Percentiles rank a stretch among this genome's conserved stretches.
Evolutionary conservation across 2,113 vertebrate species (phyloP).

Genomic region (Entelurus aequoreus): DNA sequence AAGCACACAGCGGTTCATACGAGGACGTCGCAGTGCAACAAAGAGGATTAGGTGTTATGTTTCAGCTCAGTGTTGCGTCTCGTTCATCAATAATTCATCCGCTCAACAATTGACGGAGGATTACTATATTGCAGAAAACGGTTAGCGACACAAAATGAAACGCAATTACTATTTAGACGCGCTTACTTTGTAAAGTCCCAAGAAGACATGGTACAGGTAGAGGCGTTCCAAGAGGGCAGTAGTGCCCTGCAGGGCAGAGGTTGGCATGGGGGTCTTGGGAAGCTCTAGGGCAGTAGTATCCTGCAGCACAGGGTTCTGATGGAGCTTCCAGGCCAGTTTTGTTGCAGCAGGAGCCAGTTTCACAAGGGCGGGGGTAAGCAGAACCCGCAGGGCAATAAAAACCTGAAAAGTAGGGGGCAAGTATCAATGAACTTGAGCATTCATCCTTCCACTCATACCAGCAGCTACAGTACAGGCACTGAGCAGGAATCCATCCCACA

Average conservation of each 20-base stretch:
- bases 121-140: neutral
- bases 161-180: too few species aligned
- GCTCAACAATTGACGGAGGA: neutral
- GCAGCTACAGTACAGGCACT: too few species aligned
- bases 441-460: too few species aligned
- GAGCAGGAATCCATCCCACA: too few species aligned
- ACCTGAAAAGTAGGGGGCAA: conserved; percentile 55
- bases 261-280: conserved; percentile 54
- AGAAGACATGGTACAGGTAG: conserved; percentile 62
- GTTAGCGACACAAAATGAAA: neutral
- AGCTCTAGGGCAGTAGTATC: conserved; percentile 75
- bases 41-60: conserved; percentile 16
- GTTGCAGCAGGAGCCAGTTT: conserved; percentile 73
- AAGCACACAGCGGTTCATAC: conserved; percentile 27
- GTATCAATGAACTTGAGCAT: conserved; percentile 14
- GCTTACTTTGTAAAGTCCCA: conserved; percentile 68
- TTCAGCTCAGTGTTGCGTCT: conserved; percentile 15
- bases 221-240: conserved; percentile 76
- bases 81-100: conserved; percentile 19
- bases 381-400: conserved; percentile 76
- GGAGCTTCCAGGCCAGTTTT: conserved; percentile 55
- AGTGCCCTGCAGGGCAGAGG: conserved; percentile 72
- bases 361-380: conserved; percentile 68
- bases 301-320: conserved; percentile 59
- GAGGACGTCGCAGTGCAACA: conserved; percentile 15